Evolutionary conservation across 2,113 vertebrate genomes (phyloP), one percentile per base, ranked within the genome.

Genomic region (Morphnarchus princeps): DNA sequence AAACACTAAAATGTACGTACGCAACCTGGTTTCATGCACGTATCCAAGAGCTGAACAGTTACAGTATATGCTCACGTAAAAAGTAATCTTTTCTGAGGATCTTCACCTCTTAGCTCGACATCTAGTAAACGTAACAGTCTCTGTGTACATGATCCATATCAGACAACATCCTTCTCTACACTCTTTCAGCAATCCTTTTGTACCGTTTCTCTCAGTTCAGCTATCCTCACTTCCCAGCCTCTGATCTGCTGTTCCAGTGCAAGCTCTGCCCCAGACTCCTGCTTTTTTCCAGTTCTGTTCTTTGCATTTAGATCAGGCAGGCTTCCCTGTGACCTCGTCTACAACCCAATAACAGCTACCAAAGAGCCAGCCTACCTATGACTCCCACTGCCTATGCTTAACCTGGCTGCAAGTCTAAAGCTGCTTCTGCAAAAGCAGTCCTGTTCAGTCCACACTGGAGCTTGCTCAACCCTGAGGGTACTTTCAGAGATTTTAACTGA

Each of bases 1-100:
- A 4, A 61, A 77, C 5, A 10, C 36, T 59, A 28, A 59, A 40
- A 61, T 3, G 2, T 26, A 59, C 0, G 0, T 1, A 21, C 7
- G 36, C 38, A 81, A 54, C 25, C 19, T 63, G 16, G 26, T 93
- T 71, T 78, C 43, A 50, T 3, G 24, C 4, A 25, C 10, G 18
- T 24, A 83, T 25, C 13, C n/a, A 65, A 32, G 26, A 57, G 24
- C 36, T 65, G 24, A 92, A 83, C 1, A 1, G 40, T 16, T 28
- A 63, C 42, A 72, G 70, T 18, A 67, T 5, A 63, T 4, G 25
- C 24, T 67, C 32, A 71, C 1, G 2, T 24, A 43, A 66, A 77
- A 38, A 69, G 2, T 8, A 58, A 54, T 55, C 36, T 45, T 82
- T 52, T 29, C 70, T 26, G 36, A 71, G 31, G 7, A 61, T 43